These are phyloP conservation scores for Ligdia adustata DNA, from an alignment of 2,888 invertebrate genomes.

Conservation along the genomic window DNA sequence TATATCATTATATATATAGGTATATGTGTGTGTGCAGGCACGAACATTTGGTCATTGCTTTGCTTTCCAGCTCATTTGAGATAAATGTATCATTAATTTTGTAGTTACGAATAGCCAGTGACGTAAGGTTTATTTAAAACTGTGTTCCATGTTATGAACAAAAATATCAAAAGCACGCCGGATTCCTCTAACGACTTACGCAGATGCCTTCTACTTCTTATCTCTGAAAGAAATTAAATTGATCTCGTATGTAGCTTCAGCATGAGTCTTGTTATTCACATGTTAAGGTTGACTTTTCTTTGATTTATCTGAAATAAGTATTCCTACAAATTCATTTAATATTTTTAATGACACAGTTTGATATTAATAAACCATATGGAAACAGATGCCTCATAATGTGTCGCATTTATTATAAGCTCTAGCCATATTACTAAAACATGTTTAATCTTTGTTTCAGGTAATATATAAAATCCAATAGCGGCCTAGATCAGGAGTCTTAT, in stretches of 20 bases:
- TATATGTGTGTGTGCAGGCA: too few species aligned
- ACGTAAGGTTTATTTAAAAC: conserved; percentile 25
- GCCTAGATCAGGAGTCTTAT: not conserved
- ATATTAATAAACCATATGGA: conserved; percentile 70
- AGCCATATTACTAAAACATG: not conserved
- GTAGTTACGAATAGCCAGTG: conserved; percentile 14
- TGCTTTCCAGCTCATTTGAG: conserved; percentile 17
- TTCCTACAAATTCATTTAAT: conserved; percentile 57
- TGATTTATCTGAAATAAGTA: conserved; percentile 47
- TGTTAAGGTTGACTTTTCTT: conserved; percentile 46
- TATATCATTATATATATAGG: too few species aligned
- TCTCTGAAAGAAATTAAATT: conserved; percentile 45
- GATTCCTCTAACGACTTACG: conserved; percentile 59
- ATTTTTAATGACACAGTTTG: conserved; percentile 67
- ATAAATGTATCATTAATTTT: conserved; percentile 31
- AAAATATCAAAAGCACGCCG: conserved; percentile 60
- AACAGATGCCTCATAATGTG: conserved; percentile 49
- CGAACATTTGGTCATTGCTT: too few species aligned
- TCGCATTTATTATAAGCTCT: conserved; percentile 35
- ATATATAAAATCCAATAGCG: conserved; percentile 24
- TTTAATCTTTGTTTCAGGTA: conserved; percentile 50
- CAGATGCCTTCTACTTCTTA: conserved; percentile 56
- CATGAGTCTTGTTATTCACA: conserved; percentile 31
- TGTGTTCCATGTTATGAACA: conserved; percentile 33
- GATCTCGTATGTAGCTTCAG: conserved; percentile 4